These are phyloP conservation scores for Labeo catla DNA, from an alignment of 2,113 vertebrate genomes.

Conservation along the genomic window DNA sequence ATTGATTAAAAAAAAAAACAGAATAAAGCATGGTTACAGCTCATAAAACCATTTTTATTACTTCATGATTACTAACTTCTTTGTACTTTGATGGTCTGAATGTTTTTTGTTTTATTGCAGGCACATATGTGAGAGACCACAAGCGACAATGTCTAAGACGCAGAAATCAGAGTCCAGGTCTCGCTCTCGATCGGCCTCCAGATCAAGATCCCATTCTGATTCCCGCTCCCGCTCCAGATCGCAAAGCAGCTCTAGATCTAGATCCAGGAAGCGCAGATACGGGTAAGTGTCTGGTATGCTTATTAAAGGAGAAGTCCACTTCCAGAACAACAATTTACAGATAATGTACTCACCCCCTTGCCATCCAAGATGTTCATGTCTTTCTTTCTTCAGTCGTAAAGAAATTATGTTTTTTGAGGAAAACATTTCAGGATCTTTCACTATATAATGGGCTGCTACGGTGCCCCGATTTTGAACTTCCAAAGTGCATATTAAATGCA, in stretches of 20 bases:
- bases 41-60: not conserved
- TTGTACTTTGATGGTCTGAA: not conserved
- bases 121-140: constrained; percentile 62
- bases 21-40: not conserved
- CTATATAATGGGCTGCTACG: too few species aligned
- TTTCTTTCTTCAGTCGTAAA: too few species aligned
- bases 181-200: constrained; percentile 85
- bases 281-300: constrained; percentile 74
- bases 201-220: constrained; percentile 88
- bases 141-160: constrained; percentile 88
- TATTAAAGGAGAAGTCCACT: not conserved
- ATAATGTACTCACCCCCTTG: too few species aligned
- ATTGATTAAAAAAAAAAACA: not conserved
- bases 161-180: constrained; percentile 92
- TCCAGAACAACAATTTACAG: too few species aligned
- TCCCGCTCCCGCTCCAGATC: constrained; percentile 88
- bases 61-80: not conserved
- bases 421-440: too few species aligned
- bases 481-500: too few species aligned
- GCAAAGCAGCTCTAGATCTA: constrained; percentile 81
- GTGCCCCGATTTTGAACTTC: too few species aligned
- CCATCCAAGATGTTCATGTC: too few species aligned
- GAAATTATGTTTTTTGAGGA: too few species aligned
- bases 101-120: constrained; percentile 60
- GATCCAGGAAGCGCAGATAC: constrained; percentile 88